Evolutionary conservation across 1,140 invertebrate genomes (phyloP).

Genomic region (Neotoxoptera formosana): DNA sequence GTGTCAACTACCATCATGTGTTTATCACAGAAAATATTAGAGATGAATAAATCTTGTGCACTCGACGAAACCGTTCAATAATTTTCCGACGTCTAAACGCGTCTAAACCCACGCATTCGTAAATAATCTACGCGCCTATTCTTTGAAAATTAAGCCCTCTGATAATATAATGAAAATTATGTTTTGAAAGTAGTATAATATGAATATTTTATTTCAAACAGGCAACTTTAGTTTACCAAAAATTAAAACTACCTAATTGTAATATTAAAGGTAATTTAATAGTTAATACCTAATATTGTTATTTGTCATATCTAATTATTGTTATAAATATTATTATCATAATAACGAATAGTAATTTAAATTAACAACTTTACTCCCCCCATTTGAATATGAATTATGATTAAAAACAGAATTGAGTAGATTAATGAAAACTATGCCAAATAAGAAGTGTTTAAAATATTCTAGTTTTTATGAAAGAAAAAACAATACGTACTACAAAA

Average conservation of each 20-base stretch:
- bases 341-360: not conserved
- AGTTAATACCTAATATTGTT: too few relatives aligned
- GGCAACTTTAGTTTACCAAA: not conserved
- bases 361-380: too few relatives aligned
- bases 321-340: not conserved
- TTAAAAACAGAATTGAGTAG: not conserved
- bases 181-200: not conserved
- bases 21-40: not conserved
- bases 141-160: not conserved
- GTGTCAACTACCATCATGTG: not conserved
- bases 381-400: not conserved
- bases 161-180: not conserved
- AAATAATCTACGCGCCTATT: not conserved
- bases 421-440: not conserved
- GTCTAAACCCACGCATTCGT: not conserved
- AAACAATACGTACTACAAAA: not conserved
- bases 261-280: too few relatives aligned
- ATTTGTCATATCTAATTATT: not conserved
- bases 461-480: not conserved
- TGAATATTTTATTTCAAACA: not conserved
- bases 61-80: not conserved
- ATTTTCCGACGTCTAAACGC: not conserved
- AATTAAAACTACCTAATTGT: not conserved
- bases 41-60: not conserved
- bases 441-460: not conserved